phyloP scores from a whole-genome alignment of 1,140 invertebrate genomes.

The Armadillidium nasatum region DNA sequence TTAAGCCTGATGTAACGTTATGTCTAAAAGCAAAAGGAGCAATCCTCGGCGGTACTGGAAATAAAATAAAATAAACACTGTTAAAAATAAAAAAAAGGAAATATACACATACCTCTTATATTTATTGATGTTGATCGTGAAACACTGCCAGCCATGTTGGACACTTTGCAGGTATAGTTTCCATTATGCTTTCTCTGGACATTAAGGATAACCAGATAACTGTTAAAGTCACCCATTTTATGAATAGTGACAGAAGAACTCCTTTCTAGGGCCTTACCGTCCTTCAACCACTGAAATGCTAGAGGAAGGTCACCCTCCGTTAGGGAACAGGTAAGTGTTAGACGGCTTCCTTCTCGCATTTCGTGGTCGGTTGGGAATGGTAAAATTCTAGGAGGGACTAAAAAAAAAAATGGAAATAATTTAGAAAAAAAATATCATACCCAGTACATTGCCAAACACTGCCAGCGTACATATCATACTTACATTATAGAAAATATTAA shows the following conservation, averaged over 20 bases:
- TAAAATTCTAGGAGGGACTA: slow-evolving; percentile 37
- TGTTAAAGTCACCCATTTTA: slow-evolving; percentile 47
- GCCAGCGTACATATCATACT: too few relatives aligned
- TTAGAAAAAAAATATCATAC: too few relatives aligned
- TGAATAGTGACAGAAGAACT: slow-evolving; percentile 24
- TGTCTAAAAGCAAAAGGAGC: background rate
- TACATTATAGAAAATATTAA: too few relatives aligned
- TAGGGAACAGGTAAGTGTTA: slow-evolving; percentile 56
- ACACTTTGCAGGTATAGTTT: slow-evolving; percentile 60
- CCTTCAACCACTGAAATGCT: slow-evolving; percentile 70
- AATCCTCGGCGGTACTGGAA: background rate
- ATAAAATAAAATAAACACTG: background rate
- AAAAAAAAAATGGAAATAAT: background rate
- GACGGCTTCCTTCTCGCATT: slow-evolving; percentile 33
- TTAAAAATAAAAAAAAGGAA: background rate
- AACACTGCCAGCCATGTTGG: slow-evolving; percentile 66
- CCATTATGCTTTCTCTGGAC: slow-evolving; percentile 31
- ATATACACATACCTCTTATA: slow-evolving; percentile 62
- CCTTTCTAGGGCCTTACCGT: slow-evolving; percentile 57
- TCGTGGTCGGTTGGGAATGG: slow-evolving; percentile 36
- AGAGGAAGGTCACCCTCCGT: slow-evolving; percentile 71
- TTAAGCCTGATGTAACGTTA: background rate
- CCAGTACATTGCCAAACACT: too few relatives aligned
- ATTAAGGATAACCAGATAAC: slow-evolving; percentile 54
- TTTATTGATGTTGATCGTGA: slow-evolving; percentile 71